phyloP scores from a whole-genome alignment of 1,140 invertebrate species.

The Bombus affinis region DNA sequence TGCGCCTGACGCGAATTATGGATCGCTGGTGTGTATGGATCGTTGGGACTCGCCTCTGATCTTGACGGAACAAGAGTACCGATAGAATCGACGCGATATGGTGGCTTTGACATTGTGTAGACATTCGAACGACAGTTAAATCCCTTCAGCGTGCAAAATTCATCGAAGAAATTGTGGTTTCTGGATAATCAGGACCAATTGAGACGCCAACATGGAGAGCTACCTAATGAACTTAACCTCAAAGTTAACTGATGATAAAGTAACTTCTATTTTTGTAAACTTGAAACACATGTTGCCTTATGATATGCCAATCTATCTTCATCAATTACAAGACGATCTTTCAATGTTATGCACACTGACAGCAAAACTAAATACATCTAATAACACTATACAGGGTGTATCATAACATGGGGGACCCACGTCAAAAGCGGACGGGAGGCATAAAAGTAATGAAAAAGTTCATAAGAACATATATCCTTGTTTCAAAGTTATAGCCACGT shows the following conservation, averaged over 20 bases:
- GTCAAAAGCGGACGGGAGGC: no score
- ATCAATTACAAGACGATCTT: background rate
- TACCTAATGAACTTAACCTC: background rate
- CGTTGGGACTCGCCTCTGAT: slow-evolving; percentile 44
- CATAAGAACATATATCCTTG: no score
- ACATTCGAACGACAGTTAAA: background rate
- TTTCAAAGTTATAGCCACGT: no score
- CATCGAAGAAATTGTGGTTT: background rate
- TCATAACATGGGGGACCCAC: no score
- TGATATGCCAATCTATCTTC: background rate
- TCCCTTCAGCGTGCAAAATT: background rate
- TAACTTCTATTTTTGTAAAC: slow-evolving; percentile 1
- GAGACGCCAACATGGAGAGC: background rate
- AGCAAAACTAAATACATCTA: background rate
- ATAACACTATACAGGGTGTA: background rate
- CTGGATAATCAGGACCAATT: background rate
- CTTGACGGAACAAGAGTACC: background rate
- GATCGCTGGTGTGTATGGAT: slow-evolving; percentile 41
- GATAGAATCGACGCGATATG: background rate
- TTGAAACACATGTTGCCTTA: background rate
- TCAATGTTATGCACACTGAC: background rate
- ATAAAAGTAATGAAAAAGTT: no score
- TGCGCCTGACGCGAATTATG: slow-evolving; percentile 61
- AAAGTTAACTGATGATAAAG: background rate
- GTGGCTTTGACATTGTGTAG: background rate